Percentiles rank a stretch among this genome's conserved stretches.
phyloP scores from a whole-genome alignment of 1,140 invertebrate genomes.

The Hylaeus anthracinus region DNA sequence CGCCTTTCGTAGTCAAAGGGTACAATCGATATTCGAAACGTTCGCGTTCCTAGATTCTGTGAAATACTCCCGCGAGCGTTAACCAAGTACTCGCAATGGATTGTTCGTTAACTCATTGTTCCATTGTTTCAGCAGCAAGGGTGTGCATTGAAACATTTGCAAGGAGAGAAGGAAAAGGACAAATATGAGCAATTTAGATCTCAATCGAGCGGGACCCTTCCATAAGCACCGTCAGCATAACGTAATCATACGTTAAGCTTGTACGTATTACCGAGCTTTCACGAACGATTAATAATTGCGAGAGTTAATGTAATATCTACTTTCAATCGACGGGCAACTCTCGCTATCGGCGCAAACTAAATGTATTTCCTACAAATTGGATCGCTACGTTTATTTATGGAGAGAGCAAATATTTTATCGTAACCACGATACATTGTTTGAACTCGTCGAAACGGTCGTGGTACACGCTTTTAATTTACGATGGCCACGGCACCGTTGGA shows the following conservation, averaged over 20 bases:
- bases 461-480: constrained; percentile 57
- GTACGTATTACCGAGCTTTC: neutral
- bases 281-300: constrained; percentile 28
- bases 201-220: neutral
- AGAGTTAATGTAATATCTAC: neutral
- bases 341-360: constrained; percentile 29
- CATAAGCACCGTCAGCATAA: no score
- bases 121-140: neutral
- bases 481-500: constrained; percentile 33
- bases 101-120: neutral
- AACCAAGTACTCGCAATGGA: neutral
- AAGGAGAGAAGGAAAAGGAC: neutral
- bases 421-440: constrained; percentile 56
- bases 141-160: neutral
- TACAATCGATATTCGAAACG: no score
- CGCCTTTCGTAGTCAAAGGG: no score
- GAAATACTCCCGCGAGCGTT: no score
- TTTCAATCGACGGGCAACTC: constrained; percentile 5
- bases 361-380: constrained; percentile 54
- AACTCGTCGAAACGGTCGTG: constrained; percentile 35
- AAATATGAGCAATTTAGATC: neutral
- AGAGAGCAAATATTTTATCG: constrained; percentile 52
- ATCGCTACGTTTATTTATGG: constrained; percentile 60
- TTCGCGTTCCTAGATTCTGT: no score
- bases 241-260: neutral